Conservation (phyloP, 2,888 invertebrate genomes). For the Eupithecia dodoneata region DNA sequence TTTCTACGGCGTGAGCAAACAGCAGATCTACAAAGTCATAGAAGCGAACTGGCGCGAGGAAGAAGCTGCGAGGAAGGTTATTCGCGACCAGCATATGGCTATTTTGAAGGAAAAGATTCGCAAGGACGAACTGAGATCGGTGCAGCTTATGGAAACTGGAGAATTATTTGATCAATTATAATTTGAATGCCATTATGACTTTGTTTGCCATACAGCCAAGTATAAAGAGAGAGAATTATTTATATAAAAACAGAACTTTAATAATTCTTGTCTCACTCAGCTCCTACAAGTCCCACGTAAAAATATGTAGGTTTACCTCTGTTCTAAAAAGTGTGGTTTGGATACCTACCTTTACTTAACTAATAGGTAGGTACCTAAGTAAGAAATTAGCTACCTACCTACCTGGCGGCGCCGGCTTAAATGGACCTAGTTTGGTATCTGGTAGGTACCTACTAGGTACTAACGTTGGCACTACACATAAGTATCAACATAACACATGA, state of each 20-base stretch:
- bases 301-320: no score
- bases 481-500: slow-evolving; percentile 7
- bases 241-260: background rate
- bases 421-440: background rate
- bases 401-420: background rate
- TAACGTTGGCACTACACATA: background rate
- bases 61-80: slow-evolving; percentile 63
- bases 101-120: slow-evolving; percentile 62
- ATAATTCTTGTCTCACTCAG: background rate
- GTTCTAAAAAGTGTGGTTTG: background rate
- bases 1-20: slow-evolving; percentile 66
- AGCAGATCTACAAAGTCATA: slow-evolving; percentile 57
- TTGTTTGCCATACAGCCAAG: background rate
- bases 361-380: no score
- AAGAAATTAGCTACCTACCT: background rate
- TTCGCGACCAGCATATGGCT: slow-evolving; percentile 63
- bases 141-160: slow-evolving; percentile 65
- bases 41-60: slow-evolving; percentile 60
- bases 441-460: background rate
- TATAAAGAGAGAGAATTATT: background rate
- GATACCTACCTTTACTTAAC: background rate
- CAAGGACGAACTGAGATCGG: slow-evolving; percentile 60
- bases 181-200: background rate
- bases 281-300: no score
- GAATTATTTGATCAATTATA: slow-evolving; percentile 57